Evolutionary conservation across 2,888 invertebrate species (phyloP), one percentile per base, ranked within the genome.

Genomic region (Rhingia campestris): DNA sequence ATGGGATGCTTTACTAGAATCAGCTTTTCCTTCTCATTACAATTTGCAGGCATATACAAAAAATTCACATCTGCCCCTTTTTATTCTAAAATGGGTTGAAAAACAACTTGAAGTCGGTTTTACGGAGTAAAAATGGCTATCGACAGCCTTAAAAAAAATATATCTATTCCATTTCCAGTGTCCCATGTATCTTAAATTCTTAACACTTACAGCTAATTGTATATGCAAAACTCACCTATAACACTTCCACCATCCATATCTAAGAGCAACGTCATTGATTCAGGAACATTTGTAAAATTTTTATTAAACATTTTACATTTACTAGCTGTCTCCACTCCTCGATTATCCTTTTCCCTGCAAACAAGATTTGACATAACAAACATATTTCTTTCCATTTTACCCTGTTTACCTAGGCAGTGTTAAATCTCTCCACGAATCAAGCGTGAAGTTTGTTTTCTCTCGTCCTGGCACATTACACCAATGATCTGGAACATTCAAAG

Each of bases 381-480:
- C 7, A n/a, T 14, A 9, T 9, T 3, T 7, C 2, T 4, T 4
- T 4, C 14, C 2, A 4, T 56, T 7, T 3, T 6, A 12, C 9
- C 30, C 9, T 37, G 7, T 39, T 39, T 90, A 93, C 93, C 89
- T 91, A 41, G 94, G 94, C 86, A 94, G 88, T 9, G 93, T 93
- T 7, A 93, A 73, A 39, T 89, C 88, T 80, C 92, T 92, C 93
- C 94, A 94, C 84, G 92, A 88, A 5, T 92, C 91, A 7, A 91
- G 10, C 0, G 92, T 91, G 47, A 91, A 90, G 88, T 93, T 92
- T 9, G 92, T 92, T 4, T 84, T 81, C 53, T 92, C 91, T 58
- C 92, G 88, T 33, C 93, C 93, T 1, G 93, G 92, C 12, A 94
- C 93, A 61, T 90, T 89, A 86, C 94, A 94, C 93, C 93, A 93